Conservation (phyloP, 2,797 vertebrate species). For the Lepilemur ruficaudatus region DNA sequence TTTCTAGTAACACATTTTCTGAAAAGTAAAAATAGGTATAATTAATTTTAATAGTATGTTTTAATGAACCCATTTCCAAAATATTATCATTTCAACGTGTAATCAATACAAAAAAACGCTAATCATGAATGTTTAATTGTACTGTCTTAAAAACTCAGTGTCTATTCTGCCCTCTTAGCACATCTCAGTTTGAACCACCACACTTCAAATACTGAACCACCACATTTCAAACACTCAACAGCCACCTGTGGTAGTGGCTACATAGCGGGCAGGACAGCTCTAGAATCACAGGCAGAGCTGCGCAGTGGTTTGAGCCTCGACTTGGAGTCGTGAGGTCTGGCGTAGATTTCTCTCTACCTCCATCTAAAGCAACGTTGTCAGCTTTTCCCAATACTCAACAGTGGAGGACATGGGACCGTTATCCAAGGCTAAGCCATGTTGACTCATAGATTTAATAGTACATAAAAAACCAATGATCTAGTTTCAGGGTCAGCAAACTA, state of each 20-base stretch:
- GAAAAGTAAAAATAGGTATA: not conserved
- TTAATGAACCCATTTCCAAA: not conserved
- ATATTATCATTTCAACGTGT: not conserved
- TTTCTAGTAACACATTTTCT: not conserved
- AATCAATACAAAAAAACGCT: not conserved
- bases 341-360: not conserved
- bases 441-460: too few relatives aligned
- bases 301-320: accelerated
- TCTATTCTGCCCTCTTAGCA: not conserved
- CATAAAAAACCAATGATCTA: not conserved
- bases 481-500: not conserved
- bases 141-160: too few relatives aligned
- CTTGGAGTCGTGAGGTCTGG: not conserved
- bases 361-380: not conserved
- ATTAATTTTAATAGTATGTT: not conserved
- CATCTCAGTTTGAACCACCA: not conserved
- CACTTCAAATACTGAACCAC: accelerated
- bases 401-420: not conserved
- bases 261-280: not conserved
- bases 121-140: not conserved
- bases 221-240: too few relatives aligned
- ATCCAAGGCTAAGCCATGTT: not conserved
- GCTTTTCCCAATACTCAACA: not conserved
- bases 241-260: accelerated
- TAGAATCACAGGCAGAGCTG: accelerated